phyloP scores from a whole-genome alignment of 2,113 vertebrate species.

The Phalacrocorax pelagicus region DNA sequence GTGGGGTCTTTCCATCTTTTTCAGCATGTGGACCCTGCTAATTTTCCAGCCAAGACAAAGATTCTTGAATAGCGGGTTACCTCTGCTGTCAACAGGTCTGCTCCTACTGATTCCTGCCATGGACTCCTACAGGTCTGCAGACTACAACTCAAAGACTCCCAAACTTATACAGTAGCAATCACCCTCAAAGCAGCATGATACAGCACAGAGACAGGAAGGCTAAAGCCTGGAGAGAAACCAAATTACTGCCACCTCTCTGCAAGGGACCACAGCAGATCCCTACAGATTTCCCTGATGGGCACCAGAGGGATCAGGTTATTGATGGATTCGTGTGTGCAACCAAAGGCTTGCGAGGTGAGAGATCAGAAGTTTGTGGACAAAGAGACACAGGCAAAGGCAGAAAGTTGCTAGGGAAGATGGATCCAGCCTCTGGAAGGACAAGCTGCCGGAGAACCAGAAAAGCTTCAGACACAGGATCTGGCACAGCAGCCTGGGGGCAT shows the following conservation, averaged over 20 bases:
- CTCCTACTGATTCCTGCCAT: background rate
- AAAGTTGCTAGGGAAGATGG: background rate
- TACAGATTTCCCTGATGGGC: background rate
- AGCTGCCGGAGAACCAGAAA: background rate
- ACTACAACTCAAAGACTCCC: background rate
- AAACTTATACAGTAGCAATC: background rate
- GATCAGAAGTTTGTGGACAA: background rate
- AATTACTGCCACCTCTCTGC: background rate
- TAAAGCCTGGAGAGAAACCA: background rate
- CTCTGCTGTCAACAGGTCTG: background rate
- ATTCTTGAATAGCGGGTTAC: background rate
- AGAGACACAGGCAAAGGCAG: background rate
- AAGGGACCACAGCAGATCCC: background rate
- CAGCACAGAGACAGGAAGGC: background rate
- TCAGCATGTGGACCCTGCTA: background rate
- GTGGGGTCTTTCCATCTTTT: background rate
- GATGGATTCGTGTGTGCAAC: background rate
- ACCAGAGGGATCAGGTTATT: background rate
- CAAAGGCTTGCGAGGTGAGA: background rate
- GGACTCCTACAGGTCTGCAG: background rate
- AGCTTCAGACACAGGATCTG: background rate
- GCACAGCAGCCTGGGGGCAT: accelerated
- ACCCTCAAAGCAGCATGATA: background rate
- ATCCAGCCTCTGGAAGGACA: background rate
- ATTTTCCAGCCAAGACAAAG: background rate